These are phyloP conservation scores for Calonectris borealis DNA, from an alignment of 2,113 vertebrate genomes.

Conservation along the genomic window DNA sequence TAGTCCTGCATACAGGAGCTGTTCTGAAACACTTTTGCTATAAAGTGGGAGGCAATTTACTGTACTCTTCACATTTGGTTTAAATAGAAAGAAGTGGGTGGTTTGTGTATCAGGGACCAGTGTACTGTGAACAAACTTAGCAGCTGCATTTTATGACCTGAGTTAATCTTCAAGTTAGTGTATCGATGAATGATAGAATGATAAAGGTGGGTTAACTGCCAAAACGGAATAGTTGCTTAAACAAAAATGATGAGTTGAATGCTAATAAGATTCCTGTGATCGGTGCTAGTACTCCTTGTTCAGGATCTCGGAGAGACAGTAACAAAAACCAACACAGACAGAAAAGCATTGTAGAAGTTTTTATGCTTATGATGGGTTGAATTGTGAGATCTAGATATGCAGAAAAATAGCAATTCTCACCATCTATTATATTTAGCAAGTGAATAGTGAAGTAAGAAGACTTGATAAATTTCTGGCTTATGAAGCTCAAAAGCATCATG, in stretches of 20 bases:
- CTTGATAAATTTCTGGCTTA: background rate
- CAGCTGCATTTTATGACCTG: slow-evolving; percentile 48
- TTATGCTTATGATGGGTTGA: background rate
- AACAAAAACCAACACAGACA: background rate
- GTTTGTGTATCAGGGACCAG: slow-evolving; percentile 52
- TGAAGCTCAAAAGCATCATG: background rate
- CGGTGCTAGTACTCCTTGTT: background rate
- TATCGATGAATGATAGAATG: background rate
- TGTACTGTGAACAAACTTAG: slow-evolving; percentile 46
- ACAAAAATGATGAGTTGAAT: background rate
- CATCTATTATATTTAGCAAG: background rate
- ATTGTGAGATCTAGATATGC: background rate
- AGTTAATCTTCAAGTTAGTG: background rate
- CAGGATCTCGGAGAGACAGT: background rate
- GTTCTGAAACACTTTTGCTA: slow-evolving; percentile 29
- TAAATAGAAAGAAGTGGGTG: slow-evolving; percentile 65
- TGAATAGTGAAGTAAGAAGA: background rate
- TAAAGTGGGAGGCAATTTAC: slow-evolving; percentile 66
- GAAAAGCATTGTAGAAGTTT: background rate
- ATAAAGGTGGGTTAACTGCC: background rate
- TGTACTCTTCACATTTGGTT: slow-evolving; percentile 56
- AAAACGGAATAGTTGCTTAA: background rate
- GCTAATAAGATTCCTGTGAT: background rate
- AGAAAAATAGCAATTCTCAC: background rate
- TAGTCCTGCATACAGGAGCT: slow-evolving; percentile 27